Evolutionary conservation across 2,113 vertebrate species (phyloP).

Genomic region (Prunella fulvescens): DNA sequence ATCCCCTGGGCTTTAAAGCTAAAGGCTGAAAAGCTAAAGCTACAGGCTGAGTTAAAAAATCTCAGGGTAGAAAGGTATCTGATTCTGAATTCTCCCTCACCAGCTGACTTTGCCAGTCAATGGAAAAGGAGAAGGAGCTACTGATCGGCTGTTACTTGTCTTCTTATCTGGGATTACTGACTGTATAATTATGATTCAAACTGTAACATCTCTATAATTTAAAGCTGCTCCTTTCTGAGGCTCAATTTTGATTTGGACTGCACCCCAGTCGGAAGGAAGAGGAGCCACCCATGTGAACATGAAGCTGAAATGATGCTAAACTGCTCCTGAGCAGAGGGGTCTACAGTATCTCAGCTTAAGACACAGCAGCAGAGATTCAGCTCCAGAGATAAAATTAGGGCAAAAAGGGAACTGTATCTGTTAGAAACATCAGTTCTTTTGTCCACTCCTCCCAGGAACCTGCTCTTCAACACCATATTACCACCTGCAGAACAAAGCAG

Average conservation of each 20-base stretch:
- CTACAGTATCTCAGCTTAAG: not conserved
- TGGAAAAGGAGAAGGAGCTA: not conserved
- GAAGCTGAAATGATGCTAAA: not conserved
- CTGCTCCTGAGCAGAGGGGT: not conserved
- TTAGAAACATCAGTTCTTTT: not conserved
- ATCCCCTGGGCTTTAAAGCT: not conserved
- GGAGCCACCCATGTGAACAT: rapidly evolving
- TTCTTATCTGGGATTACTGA: not conserved
- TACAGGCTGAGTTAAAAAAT: not conserved
- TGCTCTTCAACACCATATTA: not conserved
- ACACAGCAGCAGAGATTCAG: not conserved
- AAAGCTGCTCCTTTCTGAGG: not conserved
- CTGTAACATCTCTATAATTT: not conserved
- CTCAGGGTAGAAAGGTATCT: not conserved
- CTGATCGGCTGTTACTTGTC: not conserved
- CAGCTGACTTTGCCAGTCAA: not conserved
- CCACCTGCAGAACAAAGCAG: not conserved
- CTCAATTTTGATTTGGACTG: not conserved
- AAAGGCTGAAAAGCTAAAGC: not conserved
- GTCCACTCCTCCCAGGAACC: not conserved
- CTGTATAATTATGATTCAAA: not conserved
- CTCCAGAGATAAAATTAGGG: not conserved
- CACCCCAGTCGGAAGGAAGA: not conserved
- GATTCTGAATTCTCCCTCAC: not conserved
- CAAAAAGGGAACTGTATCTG: not conserved